phyloP scores from a whole-genome alignment of 2,888 invertebrate genomes.

The Andrena hattorfiana region DNA sequence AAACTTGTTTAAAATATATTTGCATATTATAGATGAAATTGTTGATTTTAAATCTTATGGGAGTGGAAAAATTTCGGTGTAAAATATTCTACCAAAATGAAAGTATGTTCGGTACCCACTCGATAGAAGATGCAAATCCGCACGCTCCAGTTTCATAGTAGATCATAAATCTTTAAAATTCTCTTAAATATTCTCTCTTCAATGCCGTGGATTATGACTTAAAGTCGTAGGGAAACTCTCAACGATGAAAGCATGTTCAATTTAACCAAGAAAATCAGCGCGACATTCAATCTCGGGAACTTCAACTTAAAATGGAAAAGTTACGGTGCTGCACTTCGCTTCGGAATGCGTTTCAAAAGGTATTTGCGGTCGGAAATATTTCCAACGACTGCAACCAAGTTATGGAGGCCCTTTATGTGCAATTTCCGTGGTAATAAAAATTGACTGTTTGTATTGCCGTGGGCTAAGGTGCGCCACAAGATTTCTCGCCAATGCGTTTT shows the following conservation, averaged over 20 bases:
- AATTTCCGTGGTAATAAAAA: constrained; percentile 1
- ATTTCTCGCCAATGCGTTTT: not conserved
- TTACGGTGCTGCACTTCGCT: constrained; percentile 12
- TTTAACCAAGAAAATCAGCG: constrained; percentile 18
- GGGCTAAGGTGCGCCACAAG: not conserved
- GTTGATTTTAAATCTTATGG: not conserved
- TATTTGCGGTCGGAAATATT: constrained; percentile 19
- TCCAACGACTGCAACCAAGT: constrained; percentile 15
- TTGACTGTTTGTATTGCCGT: not conserved
- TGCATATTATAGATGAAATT: not conserved
- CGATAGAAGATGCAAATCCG: too few species aligned
- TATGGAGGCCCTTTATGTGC: constrained; percentile 9
- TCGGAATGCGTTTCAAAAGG: constrained; percentile 7
- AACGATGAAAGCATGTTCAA: not conserved
- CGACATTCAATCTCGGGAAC: constrained; percentile 28
- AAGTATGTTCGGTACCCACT: too few species aligned
- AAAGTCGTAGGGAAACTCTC: not conserved
- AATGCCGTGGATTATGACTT: not conserved
- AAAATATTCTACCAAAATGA: not conserved
- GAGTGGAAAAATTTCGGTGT: not conserved
- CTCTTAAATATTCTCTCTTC: not conserved
- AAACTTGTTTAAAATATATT: not conserved
- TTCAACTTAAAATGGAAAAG: constrained; percentile 41
- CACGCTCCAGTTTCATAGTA: too few species aligned
- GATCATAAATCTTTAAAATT: not conserved